These are phyloP conservation scores for Ceyx margarethae DNA, from an alignment of 2,113 vertebrate genomes.

Conservation along the genomic window DNA sequence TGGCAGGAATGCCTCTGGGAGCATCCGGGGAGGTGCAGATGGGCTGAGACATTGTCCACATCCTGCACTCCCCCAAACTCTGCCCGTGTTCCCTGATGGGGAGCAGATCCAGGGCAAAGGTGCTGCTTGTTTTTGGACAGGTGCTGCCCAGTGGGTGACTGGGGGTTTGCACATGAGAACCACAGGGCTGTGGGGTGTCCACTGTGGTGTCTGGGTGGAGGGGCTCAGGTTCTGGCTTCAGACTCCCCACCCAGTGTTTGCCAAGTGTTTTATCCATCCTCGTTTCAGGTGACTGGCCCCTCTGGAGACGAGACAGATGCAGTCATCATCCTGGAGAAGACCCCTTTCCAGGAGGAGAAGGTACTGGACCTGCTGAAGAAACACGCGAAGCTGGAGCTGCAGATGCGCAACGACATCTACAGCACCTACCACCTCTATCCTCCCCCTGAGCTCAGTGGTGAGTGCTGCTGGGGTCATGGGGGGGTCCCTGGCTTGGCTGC, in stretches of 20 bases:
- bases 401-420: conserved; percentile 92
- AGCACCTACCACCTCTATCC: conserved; percentile 85
- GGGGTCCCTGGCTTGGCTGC: rapidly evolving
- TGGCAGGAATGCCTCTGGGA: not conserved
- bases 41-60: not conserved
- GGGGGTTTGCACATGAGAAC: rapidly evolving
- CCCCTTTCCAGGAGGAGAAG: conserved; percentile 85
- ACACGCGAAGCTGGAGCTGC: conserved; percentile 75
- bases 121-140: not conserved
- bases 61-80: not conserved
- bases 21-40: not conserved
- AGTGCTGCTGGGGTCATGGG: not conserved
- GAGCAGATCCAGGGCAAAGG: rapidly evolving
- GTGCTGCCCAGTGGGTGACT: not conserved
- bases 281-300: conserved; percentile 70
- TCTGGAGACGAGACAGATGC: conserved; percentile 78
- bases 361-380: conserved; percentile 77
- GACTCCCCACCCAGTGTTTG: not conserved
- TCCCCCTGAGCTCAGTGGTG: conserved; percentile 85
- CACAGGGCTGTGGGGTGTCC: not conserved
- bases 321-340: conserved; percentile 92
- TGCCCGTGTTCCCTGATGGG: not conserved
- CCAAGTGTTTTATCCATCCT: not conserved
- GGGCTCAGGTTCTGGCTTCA: not conserved
- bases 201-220: not conserved